Evolutionary conservation across 1,140 invertebrate genomes (phyloP).

Genomic region (Physella acuta): DNA sequence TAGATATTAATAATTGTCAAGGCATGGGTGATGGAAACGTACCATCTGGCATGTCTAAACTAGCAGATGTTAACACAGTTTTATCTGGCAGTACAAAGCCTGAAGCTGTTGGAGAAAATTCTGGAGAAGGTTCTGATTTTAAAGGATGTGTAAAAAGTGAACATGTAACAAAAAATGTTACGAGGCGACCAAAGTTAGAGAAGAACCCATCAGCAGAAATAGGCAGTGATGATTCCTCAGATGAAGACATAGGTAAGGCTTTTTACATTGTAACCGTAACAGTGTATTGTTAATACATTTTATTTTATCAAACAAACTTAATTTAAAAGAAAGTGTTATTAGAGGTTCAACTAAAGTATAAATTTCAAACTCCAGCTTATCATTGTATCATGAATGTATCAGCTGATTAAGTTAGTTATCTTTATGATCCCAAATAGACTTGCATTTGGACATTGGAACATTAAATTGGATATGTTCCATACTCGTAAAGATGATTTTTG

Average conservation of each 20-base stretch:
- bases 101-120: neutral
- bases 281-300: too few relatives aligned
- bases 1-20: neutral
- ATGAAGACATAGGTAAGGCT: conserved; percentile 25
- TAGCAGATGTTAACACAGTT: neutral
- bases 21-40: neutral
- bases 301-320: too few relatives aligned
- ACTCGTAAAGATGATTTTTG: too few relatives aligned
- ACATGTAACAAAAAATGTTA: neutral
- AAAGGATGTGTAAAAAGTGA: neutral
- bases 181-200: conserved; percentile 10
- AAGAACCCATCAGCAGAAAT: conserved; percentile 19
- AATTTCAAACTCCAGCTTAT: too few relatives aligned
- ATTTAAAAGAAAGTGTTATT: too few relatives aligned
- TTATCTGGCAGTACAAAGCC: neutral
- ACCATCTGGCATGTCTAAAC: neutral
- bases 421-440: too few relatives aligned
- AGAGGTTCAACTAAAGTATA: too few relatives aligned
- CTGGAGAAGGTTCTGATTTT: neutral
- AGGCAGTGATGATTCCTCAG: conserved; percentile 23
- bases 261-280: too few relatives aligned
- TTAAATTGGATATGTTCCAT: too few relatives aligned
- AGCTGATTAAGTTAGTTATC: too few relatives aligned
- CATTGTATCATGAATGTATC: too few relatives aligned
- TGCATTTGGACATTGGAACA: too few relatives aligned